Evolutionary conservation across 2,797 vertebrate species (phyloP), one percentile per base, ranked within the genome.

Genomic region (Chiroxiphia lanceolata): DNA sequence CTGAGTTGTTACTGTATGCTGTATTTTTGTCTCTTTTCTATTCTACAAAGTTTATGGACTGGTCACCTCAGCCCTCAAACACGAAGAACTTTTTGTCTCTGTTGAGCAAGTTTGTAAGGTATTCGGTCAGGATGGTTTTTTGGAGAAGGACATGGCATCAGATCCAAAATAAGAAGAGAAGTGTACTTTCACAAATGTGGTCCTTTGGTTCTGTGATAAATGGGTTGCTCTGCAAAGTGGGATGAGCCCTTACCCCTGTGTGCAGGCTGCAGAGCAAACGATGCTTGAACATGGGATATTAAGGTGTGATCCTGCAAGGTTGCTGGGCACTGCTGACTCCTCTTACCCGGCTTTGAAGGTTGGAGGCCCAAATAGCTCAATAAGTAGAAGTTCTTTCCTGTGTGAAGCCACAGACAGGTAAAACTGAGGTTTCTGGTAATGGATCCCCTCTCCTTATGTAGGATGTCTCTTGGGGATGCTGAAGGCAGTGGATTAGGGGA

Each of bases 401-500:
- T n/a, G 26, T 34, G 13, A 84, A 71, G 63, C 42, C 45, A 38
- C 31, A 71, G 25, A 27, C 3, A 6, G 29, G 13, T 56, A 74
- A 79, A 87, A 47, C 9, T 27, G 45, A 65, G 69, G 15, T 57
- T 77, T 36, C 36, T 89, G 31, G 9, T 72, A 21, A 64, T n/a
- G 33, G 22, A 23, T 75, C 6, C 15, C 25, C 0, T 1, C 8
- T 75, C 18, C 11, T 50, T 38, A 42, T 16, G 44, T 0, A 2
- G 36, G 60, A 20, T 29, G 36, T 48, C 27, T 74, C 34, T 31
- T 3, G 1, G 42, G 69, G 7, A 25, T 61, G 42, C 45, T 48
- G 15, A 83, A 79, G 23, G 51, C 53, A 51, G 44, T 59, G 51
- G 33, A 34, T 90, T 42, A 31, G n/a, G 57, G 9, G 10, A 31